These are phyloP conservation scores for Lasioglossum vierecki DNA, from an alignment of 2,888 invertebrate genomes.

Conservation along the genomic window DNA sequence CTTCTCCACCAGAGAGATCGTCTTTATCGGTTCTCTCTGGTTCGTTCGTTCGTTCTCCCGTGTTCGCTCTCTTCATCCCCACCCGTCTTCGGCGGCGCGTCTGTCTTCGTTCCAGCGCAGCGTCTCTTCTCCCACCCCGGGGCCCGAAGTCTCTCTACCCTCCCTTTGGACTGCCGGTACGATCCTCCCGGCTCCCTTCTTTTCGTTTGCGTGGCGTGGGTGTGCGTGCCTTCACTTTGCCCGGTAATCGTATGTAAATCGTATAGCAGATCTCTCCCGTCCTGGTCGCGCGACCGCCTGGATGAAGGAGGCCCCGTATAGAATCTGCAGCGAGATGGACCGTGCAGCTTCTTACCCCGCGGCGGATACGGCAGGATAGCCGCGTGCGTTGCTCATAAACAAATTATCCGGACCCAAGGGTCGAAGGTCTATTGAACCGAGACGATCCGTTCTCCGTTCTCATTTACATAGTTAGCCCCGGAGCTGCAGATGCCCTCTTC, in stretches of 20 bases:
- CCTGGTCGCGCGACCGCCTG: constrained; percentile 78
- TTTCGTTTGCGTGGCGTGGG: constrained; percentile 78
- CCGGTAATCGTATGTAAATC: constrained; percentile 84
- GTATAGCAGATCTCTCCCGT: constrained; percentile 78
- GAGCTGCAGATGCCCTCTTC: constrained; percentile 77
- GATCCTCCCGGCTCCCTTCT: constrained; percentile 59
- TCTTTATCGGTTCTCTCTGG: constrained; percentile 28
- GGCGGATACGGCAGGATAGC: constrained; percentile 76
- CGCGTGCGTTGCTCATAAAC: constrained; percentile 83
- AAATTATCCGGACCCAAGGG: constrained; percentile 84
- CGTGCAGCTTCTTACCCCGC: constrained; percentile 76
- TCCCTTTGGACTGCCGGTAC: constrained; percentile 58
- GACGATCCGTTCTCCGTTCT: constrained; percentile 80
- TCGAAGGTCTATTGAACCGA: constrained; percentile 84
- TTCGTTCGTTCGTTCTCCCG: background rate
- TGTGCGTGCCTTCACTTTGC: constrained; percentile 81
- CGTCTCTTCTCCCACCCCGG: constrained; percentile 29
- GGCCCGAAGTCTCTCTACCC: constrained; percentile 37
- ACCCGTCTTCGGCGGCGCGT: constrained; percentile 3
- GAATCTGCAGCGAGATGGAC: constrained; percentile 79
- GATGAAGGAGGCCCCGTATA: constrained; percentile 69
- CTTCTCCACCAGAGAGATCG: background rate
- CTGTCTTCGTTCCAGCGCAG: constrained; percentile 35
- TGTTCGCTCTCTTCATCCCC: constrained; percentile 19
- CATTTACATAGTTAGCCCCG: constrained; percentile 83